Evolutionary conservation across 1,140 invertebrate species (phyloP).

Genomic region (Leptopilina clavipes): DNA sequence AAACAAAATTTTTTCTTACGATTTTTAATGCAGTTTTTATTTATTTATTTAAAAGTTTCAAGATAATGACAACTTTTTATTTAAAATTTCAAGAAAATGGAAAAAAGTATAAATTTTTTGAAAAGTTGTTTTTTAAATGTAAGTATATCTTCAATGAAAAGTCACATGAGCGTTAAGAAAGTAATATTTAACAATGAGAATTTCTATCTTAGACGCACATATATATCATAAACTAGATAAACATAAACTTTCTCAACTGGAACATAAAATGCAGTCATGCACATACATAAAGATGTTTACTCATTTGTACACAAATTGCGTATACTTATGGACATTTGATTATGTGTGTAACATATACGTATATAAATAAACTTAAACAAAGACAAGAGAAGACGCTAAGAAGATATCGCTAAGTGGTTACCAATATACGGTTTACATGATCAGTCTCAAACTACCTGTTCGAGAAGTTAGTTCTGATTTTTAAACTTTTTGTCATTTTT

Average conservation of each 20-base stretch:
- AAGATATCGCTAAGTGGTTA: constrained; percentile 69
- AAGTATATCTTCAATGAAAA: too few relatives aligned
- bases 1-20: too few relatives aligned
- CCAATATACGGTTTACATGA: constrained; percentile 61
- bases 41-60: too few relatives aligned
- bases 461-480: constrained; percentile 43
- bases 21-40: too few relatives aligned
- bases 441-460: constrained; percentile 66
- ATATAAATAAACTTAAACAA: constrained; percentile 47
- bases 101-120: too few relatives aligned
- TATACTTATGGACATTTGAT: constrained; percentile 11
- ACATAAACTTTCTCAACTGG: constrained; percentile 16
- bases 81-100: too few relatives aligned
- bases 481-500: neutral
- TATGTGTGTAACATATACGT: constrained; percentile 51
- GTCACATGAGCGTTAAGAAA: neutral
- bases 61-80: too few relatives aligned
- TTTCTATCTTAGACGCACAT: neutral
- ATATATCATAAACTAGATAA: constrained; percentile 24
- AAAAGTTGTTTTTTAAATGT: too few relatives aligned
- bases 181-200: neutral
- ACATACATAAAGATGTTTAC: constrained; percentile 9
- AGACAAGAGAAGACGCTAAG: constrained; percentile 54
- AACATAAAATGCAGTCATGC: constrained; percentile 20
- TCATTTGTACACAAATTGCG: constrained; percentile 14